Percentiles rank a stretch among this genome's conserved stretches.
These are phyloP conservation scores for Caenorhabditis sp. DNA, from an alignment of 2,888 invertebrate genomes.

Conservation along the genomic window DNA sequence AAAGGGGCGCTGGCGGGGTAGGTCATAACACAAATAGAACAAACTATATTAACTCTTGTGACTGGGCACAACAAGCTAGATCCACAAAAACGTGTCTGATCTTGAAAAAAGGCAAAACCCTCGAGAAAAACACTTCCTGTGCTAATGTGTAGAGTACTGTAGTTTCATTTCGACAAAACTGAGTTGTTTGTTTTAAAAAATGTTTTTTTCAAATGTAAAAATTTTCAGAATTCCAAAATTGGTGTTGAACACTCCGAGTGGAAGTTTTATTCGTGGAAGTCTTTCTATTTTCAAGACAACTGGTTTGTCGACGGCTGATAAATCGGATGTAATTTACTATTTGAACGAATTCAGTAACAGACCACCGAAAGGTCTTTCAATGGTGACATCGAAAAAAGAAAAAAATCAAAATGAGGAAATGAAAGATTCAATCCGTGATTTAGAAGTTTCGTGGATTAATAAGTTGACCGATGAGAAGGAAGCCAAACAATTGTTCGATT, in stretches of 20 bases:
- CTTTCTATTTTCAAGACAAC: conserved; percentile 29
- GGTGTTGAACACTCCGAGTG: conserved; percentile 24
- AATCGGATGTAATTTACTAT: conserved; percentile 37
- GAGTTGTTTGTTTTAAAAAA: no score
- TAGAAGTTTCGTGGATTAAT: conserved; percentile 83
- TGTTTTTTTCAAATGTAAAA: no score
- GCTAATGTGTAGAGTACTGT: no score
- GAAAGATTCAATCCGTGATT: conserved; percentile 83
- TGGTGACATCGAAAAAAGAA: no score
- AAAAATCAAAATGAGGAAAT: conserved; percentile 33
- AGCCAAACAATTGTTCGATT: conserved; percentile 46
- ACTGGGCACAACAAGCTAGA: no score
- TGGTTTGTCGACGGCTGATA: conserved; percentile 33
- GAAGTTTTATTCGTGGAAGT: conserved; percentile 35
- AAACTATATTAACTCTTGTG: no score
- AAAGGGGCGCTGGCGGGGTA: no score
- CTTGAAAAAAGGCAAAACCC: no score
- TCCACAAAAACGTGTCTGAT: no score
- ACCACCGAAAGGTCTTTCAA: conserved; percentile 35
- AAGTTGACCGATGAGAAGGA: conserved; percentile 75
- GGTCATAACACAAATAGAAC: no score
- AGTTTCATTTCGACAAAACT: no score
- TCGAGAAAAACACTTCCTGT: no score
- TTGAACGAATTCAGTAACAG: conserved; percentile 30
- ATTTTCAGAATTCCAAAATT: conserved; percentile 72